These are phyloP conservation scores for Terebella lapidaria DNA, from an alignment of 2,888 invertebrate genomes.

Conservation along the genomic window DNA sequence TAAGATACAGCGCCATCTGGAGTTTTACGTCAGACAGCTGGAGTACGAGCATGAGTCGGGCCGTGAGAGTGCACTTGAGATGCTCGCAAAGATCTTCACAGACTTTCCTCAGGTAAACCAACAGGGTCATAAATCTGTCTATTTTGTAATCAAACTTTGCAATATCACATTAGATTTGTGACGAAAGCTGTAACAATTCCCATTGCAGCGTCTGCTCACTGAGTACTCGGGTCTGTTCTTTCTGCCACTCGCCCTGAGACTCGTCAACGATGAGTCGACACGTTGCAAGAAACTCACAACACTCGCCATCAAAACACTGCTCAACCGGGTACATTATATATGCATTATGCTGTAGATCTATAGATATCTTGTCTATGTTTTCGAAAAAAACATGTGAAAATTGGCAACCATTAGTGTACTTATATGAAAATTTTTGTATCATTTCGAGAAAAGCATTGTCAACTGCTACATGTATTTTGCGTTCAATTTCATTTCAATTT, in stretches of 20 bases:
- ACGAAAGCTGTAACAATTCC: no score
- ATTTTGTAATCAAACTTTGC: no score
- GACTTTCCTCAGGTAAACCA: constrained; percentile 70
- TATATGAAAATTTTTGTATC: no score
- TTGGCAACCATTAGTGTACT: no score
- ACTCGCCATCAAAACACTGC: constrained; percentile 61
- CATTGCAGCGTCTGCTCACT: no score
- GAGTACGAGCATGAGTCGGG: constrained; percentile 78
- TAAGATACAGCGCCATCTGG: constrained; percentile 66
- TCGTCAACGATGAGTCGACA: constrained; percentile 77
- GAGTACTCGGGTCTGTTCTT: constrained; percentile 67
- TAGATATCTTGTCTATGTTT: no score
- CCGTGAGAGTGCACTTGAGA: constrained; percentile 78
- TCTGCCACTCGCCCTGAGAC: constrained; percentile 68
- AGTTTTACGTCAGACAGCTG: constrained; percentile 79
- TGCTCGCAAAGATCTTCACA: constrained; percentile 73
- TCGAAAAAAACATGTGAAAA: no score
- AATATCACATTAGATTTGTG: no score
- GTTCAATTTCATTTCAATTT: no score
- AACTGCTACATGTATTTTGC: no score
- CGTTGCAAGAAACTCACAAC: constrained; percentile 72
- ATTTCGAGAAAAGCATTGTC: no score
- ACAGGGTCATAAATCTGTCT: no score
- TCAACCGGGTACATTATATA: constrained; percentile 19
- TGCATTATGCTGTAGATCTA: not conserved